Conservation (phyloP, 2,888 invertebrate genomes). For the Perizoma flavofasciatum region DNA sequence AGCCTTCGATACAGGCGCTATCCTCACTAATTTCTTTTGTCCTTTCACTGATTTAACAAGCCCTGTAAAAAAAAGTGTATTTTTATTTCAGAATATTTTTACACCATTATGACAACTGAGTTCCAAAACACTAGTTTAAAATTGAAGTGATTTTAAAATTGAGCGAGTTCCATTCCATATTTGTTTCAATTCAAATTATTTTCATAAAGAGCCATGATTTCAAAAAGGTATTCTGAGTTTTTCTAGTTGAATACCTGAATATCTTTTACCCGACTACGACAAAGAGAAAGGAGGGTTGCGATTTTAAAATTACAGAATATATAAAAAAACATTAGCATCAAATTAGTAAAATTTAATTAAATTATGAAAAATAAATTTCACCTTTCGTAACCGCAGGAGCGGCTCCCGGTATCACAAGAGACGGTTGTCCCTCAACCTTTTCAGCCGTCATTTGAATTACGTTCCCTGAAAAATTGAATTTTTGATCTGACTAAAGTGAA, state of each 20-base stretch:
- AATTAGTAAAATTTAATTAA: not conserved
- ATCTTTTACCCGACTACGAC: too few species aligned
- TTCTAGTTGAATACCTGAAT: not conserved
- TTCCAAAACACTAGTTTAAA: conserved; percentile 29
- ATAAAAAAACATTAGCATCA: too few species aligned
- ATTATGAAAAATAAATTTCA: conserved; percentile 27
- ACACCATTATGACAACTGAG: conserved; percentile 32
- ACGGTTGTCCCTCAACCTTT: conserved; percentile 54
- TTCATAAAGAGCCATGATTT: conserved; percentile 2
- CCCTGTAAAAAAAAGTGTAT: conserved; percentile 40
- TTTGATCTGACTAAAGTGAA: not conserved
- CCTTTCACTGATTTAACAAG: conserved; percentile 49
- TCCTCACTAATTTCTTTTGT: conserved; percentile 67
- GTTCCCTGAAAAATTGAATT: conserved; percentile 54
- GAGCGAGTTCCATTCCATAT: conserved; percentile 31
- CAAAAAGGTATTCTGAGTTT: conserved; percentile 11
- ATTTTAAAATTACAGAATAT: too few species aligned
- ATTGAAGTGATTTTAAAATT: conserved; percentile 26
- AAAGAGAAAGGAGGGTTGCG: too few species aligned
- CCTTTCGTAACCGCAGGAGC: conserved; percentile 46
- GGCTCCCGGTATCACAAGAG: conserved; percentile 51
- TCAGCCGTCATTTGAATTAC: conserved; percentile 64
- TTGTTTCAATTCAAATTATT: conserved; percentile 24
- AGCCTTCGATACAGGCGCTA: conserved; percentile 61
- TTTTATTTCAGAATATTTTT: conserved; percentile 17